These are phyloP conservation scores for Mythimna vitellina DNA, from an alignment of 2,888 invertebrate genomes.

Conservation along the genomic window DNA sequence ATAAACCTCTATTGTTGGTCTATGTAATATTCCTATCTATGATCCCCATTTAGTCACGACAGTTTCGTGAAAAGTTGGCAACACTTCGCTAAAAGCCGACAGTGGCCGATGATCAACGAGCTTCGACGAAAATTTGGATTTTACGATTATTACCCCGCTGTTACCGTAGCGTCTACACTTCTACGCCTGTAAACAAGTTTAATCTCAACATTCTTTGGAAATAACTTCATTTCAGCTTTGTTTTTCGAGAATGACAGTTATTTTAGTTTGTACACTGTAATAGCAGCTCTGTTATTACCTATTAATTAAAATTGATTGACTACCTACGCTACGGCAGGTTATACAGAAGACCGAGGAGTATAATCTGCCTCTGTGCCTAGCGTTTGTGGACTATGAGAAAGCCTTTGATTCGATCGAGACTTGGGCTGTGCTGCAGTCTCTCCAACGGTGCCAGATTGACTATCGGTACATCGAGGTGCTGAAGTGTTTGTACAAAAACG, in stretches of 20 bases:
- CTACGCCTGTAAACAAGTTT: conserved; percentile 26
- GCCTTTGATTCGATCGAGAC: too few species aligned
- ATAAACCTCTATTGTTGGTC: background rate
- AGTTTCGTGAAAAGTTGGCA: conserved; percentile 24
- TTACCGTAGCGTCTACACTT: conserved; percentile 1
- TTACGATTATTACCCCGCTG: conserved; percentile 44
- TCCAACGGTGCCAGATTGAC: too few species aligned
- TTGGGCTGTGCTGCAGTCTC: too few species aligned
- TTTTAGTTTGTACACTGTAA: conserved; percentile 1
- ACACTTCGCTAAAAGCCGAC: conserved; percentile 24
- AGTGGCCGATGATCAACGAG: conserved; percentile 38
- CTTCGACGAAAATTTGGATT: conserved; percentile 31
- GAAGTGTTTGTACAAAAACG: too few species aligned
- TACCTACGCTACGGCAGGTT: too few species aligned
- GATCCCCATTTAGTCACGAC: background rate
- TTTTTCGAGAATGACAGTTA: background rate
- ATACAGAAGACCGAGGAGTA: too few species aligned
- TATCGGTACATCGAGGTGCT: too few species aligned
- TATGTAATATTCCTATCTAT: background rate
- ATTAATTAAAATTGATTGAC: background rate
- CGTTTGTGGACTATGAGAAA: too few species aligned
- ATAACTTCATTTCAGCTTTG: conserved; percentile 8
- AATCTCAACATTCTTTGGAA: conserved; percentile 22
- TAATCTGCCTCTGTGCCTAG: too few species aligned
- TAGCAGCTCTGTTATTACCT: background rate